These are phyloP conservation scores for Mallotus villosus DNA, from an alignment of 2,797 vertebrate species.

Conservation along the genomic window DNA sequence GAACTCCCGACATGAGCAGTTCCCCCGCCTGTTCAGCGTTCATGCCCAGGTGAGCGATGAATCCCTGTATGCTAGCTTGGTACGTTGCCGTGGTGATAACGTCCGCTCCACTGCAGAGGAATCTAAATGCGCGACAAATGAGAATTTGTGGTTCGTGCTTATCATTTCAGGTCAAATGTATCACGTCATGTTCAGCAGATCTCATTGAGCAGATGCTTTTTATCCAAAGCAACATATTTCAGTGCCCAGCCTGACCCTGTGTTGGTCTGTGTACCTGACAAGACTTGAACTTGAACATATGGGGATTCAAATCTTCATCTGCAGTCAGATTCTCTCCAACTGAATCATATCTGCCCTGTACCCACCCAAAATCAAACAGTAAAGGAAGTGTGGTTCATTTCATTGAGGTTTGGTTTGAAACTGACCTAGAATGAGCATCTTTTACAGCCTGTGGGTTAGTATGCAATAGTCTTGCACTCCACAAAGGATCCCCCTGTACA, in stretches of 20 bases:
- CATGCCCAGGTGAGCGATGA: conserved; percentile 67
- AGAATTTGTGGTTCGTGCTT: too few relatives aligned
- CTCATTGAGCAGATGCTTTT: too few relatives aligned
- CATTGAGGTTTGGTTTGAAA: conserved; percentile 5
- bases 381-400: neutral
- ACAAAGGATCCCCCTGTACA: conserved; percentile 79
- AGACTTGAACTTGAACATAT: too few relatives aligned
- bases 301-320: too few relatives aligned
- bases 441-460: conserved; percentile 76
- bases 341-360: too few relatives aligned
- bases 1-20: conserved; percentile 74
- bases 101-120: conserved; percentile 77
- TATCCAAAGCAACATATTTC: neutral
- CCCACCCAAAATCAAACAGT: neutral
- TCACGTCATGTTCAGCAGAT: too few relatives aligned
- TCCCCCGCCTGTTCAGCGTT: conserved; percentile 64
- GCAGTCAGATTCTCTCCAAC: too few relatives aligned
- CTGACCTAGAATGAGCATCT: conserved; percentile 75
- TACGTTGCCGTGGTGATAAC: conserved; percentile 80
- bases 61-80: conserved; percentile 79
- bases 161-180: too few relatives aligned
- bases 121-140: conserved; percentile 54
- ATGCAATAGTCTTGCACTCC: conserved; percentile 79
- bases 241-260: too few relatives aligned
- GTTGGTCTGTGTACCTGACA: too few relatives aligned